Conservation (phyloP, 2,797 vertebrate genomes). For the Rhyacichthys aspro region DNA sequence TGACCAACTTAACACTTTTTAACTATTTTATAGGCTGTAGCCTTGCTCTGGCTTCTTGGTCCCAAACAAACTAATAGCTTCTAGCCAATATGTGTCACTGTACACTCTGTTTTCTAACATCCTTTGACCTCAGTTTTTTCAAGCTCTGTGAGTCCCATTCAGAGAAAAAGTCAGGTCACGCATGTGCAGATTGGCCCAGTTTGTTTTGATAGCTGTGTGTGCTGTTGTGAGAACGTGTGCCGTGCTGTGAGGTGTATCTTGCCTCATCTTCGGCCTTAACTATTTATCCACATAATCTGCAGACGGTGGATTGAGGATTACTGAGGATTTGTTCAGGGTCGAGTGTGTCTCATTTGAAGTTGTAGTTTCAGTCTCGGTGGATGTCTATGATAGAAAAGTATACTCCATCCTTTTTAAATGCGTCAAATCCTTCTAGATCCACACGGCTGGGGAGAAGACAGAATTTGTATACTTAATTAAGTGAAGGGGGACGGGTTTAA, state of each 20-base stretch:
- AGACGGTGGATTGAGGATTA: conserved; percentile 46
- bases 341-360: conserved; percentile 30
- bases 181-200: conserved; percentile 33
- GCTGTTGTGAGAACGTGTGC: conserved; percentile 38
- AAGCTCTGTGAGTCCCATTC: conserved; percentile 44
- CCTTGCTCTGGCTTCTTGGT: conserved; percentile 24
- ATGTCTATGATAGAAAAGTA: conserved; percentile 20
- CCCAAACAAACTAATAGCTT: conserved; percentile 42
- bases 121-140: conserved; percentile 58
- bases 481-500: conserved; percentile 62
- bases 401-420: not conserved
- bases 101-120: conserved; percentile 21
- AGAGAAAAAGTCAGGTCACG: conserved; percentile 32
- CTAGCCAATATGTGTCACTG: conserved; percentile 20
- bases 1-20: conserved; percentile 52
- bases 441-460: conserved; percentile 26
- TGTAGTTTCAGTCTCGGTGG: conserved; percentile 33
- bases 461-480: conserved; percentile 60
- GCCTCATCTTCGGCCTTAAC: conserved; percentile 19
- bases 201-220: conserved; percentile 72
- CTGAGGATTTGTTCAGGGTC: conserved; percentile 47
- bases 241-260: conserved; percentile 34
- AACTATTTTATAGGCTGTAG: conserved; percentile 34
- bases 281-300: conserved; percentile 45
- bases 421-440: conserved; percentile 22